phyloP scores from a whole-genome alignment of 2,113 vertebrate genomes.

The Chaetodon auriga region DNA sequence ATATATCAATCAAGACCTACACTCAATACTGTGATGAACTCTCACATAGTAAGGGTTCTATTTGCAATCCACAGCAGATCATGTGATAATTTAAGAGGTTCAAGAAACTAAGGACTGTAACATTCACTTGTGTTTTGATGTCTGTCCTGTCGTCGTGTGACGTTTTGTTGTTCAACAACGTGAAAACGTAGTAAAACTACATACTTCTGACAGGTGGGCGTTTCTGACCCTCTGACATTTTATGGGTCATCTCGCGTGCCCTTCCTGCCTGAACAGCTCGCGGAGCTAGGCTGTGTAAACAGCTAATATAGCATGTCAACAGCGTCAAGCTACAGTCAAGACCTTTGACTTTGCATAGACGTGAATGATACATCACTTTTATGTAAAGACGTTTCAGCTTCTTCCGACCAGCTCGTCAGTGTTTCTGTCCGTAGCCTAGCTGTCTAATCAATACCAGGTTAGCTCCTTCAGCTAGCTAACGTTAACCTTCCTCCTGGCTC shows the following conservation, averaged over 20 bases:
- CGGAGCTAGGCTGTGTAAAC: slow-evolving; percentile 15
- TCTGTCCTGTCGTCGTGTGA: not conserved
- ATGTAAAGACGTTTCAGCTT: slow-evolving; percentile 9
- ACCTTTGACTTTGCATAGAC: not conserved
- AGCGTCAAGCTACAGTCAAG: not conserved
- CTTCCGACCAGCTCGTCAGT: not conserved
- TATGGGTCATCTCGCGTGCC: not conserved
- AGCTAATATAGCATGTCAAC: slow-evolving; percentile 49
- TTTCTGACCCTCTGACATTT: slow-evolving; percentile 23
- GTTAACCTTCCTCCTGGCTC: slow-evolving; percentile 63
- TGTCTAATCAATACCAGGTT: slow-evolving; percentile 11
- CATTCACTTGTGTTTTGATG: not conserved
- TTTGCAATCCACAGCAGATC: slow-evolving; percentile 9
- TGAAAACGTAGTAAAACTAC: not conserved
- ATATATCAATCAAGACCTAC: slow-evolving; percentile 3
- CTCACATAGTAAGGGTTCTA: not conserved
- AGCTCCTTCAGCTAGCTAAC: slow-evolving; percentile 46
- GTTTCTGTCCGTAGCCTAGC: not conserved
- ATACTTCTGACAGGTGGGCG: slow-evolving; percentile 9
- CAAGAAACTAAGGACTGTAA: not conserved
- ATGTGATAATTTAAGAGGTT: not conserved
- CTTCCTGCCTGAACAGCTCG: slow-evolving; percentile 5
- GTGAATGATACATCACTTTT: not conserved
- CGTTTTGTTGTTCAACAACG: not conserved
- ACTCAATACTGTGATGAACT: not conserved